phyloP scores from a whole-genome alignment of 2,113 vertebrate genomes.

The Petaurus breviceps region DNA sequence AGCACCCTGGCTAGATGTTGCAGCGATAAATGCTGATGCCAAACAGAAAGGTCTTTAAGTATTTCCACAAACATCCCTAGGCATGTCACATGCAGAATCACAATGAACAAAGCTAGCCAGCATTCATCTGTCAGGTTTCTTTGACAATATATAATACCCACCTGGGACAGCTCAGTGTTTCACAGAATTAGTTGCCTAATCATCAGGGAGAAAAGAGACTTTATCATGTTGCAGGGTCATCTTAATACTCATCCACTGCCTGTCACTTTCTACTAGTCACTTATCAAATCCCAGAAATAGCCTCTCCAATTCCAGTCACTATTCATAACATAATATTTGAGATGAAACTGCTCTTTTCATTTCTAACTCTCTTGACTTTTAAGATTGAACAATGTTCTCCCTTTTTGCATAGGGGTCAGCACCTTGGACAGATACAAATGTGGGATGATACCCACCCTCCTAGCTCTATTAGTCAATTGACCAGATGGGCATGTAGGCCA shows the following conservation, averaged over 20 bases:
- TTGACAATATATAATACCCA: neutral
- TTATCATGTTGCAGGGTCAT: conserved; percentile 7
- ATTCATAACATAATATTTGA: neutral
- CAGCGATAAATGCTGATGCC: neutral
- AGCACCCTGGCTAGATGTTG: neutral
- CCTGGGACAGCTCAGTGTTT: neutral
- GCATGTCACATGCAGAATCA: accelerated
- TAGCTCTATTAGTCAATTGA: too few relatives aligned
- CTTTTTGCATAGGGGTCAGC: neutral
- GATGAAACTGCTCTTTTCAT: neutral
- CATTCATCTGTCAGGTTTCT: neutral
- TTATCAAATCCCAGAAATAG: neutral
- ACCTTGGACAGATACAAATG: neutral
- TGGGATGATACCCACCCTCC: too few relatives aligned
- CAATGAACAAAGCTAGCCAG: neutral
- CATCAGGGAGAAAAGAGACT: neutral
- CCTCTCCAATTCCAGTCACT: neutral
- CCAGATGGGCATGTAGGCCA: too few relatives aligned
- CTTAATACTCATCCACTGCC: conserved; percentile 6
- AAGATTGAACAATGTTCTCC: neutral
- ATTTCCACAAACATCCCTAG: too few relatives aligned
- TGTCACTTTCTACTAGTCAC: neutral
- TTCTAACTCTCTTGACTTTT: neutral
- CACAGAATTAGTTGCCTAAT: neutral
- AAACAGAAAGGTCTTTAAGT: neutral